Evolutionary conservation across 2,797 vertebrate species (phyloP).

Genomic region (Poecilia gillii): DNA sequence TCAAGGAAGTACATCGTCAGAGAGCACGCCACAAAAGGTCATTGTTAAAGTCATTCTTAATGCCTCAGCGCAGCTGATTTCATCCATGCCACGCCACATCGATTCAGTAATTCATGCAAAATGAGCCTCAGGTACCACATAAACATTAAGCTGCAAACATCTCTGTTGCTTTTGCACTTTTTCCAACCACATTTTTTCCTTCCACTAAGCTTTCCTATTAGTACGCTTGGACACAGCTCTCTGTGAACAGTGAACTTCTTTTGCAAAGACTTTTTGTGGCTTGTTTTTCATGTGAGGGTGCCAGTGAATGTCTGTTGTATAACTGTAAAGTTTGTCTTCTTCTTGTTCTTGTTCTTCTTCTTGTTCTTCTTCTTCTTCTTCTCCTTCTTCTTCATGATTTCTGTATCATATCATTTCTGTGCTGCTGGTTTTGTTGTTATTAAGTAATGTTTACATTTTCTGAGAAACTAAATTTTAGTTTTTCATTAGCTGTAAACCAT

Average conservation of each 20-base stretch:
- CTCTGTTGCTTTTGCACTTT: neutral
- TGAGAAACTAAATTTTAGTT: neutral
- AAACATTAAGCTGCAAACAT: neutral
- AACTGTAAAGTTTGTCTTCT: neutral
- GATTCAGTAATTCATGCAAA: neutral
- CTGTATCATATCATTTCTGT: neutral
- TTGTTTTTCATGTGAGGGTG: neutral
- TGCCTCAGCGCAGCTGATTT: neutral
- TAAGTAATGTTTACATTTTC: neutral
- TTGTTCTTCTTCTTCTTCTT: neutral
- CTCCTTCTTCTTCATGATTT: neutral
- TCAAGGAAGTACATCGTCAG: neutral
- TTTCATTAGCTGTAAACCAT: slow-evolving; percentile 1
- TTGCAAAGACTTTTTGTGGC: neutral
- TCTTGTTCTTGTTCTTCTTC: too few relatives aligned
- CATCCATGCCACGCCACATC: neutral
- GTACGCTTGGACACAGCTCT: neutral
- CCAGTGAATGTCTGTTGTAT: neutral
- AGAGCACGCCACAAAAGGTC: neutral
- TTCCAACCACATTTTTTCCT: neutral
- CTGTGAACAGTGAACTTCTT: neutral
- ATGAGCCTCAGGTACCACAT: neutral
- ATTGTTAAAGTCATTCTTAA: neutral
- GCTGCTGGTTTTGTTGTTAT: neutral
- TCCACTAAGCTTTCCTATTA: neutral